phyloP scores from a whole-genome alignment of 1,140 invertebrate species.

The Zaprionus lachaisei region DNA sequence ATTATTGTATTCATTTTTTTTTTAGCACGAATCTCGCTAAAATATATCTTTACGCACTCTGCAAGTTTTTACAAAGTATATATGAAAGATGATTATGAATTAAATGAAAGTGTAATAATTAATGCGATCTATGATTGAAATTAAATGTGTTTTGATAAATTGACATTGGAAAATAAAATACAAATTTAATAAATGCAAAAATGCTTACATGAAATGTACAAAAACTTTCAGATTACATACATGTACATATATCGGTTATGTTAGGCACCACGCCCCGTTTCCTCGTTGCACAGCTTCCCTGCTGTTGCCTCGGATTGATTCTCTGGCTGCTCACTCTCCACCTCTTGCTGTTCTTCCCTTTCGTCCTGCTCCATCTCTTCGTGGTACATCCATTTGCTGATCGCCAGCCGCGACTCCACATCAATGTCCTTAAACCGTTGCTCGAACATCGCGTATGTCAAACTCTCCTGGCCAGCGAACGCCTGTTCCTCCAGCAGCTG shows the following conservation, averaged over 20 bases:
- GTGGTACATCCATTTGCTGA: conserved; percentile 51
- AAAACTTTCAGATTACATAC: background rate
- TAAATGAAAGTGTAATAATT: conserved; percentile 19
- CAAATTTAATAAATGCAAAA: conserved; percentile 31
- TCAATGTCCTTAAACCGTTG: conserved; percentile 14
- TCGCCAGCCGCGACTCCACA: conserved; percentile 27
- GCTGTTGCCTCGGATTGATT: background rate
- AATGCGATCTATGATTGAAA: conserved; percentile 12
- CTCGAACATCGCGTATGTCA: conserved; percentile 51
- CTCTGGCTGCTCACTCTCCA: background rate
- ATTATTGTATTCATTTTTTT: conserved; percentile 57
- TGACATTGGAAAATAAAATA: conserved; percentile 14
- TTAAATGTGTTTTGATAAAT: conserved; percentile 22
- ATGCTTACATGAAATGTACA: background rate
- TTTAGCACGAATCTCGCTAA: conserved; percentile 72
- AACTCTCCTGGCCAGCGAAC: conserved; percentile 15
- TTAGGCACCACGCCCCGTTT: background rate
- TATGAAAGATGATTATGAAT: conserved; percentile 27
- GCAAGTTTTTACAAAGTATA: conserved; percentile 43
- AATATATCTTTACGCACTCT: conserved; percentile 46
- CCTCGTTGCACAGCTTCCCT: background rate
- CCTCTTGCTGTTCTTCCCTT: background rate
- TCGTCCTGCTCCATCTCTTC: background rate
- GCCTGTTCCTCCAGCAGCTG: conserved; percentile 44
- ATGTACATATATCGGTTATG: too few relatives aligned